Evolutionary conservation across 2,888 invertebrate species (phyloP).

Genomic region (Gari tellinella): DNA sequence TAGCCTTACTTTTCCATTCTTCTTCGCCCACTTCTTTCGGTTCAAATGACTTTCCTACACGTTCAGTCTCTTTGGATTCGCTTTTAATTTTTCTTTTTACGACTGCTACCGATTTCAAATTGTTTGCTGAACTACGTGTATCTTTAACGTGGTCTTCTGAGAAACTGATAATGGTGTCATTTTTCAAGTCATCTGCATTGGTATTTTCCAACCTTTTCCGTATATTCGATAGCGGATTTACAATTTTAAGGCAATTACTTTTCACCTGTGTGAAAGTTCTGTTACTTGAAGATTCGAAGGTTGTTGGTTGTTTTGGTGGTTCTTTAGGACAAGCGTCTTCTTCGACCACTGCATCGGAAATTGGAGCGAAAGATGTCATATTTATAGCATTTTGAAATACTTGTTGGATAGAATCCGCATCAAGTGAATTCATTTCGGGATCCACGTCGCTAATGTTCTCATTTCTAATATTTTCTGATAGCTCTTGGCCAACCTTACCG

Average conservation of each 20-base stretch:
- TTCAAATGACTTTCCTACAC: background rate
- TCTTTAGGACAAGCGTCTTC: background rate
- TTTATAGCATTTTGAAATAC: conserved; percentile 66
- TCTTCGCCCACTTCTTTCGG: conserved; percentile 5
- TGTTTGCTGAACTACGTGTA: too few species aligned
- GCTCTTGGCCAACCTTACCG: too few species aligned
- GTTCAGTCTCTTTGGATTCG: background rate
- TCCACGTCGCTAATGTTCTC: too few species aligned
- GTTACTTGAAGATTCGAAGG: background rate
- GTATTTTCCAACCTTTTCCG: too few species aligned
- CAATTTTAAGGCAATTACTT: too few species aligned
- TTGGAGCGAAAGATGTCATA: conserved; percentile 62
- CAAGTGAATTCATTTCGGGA: conserved; percentile 39
- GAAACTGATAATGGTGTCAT: too few species aligned
- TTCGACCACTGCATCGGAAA: conserved; percentile 21
- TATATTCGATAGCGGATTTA: too few species aligned
- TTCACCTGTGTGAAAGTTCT: background rate
- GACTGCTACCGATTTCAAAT: too few species aligned
- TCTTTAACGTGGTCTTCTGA: too few species aligned
- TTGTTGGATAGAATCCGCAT: conserved; percentile 67
- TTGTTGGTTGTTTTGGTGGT: background rate
- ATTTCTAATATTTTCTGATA: too few species aligned
- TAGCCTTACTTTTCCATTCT: conserved; percentile 39
- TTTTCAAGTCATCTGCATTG: too few species aligned
- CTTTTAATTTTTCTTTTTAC: background rate